Evolutionary conservation across 2,797 vertebrate genomes (phyloP).

Genomic region (Graptemys geographica): DNA sequence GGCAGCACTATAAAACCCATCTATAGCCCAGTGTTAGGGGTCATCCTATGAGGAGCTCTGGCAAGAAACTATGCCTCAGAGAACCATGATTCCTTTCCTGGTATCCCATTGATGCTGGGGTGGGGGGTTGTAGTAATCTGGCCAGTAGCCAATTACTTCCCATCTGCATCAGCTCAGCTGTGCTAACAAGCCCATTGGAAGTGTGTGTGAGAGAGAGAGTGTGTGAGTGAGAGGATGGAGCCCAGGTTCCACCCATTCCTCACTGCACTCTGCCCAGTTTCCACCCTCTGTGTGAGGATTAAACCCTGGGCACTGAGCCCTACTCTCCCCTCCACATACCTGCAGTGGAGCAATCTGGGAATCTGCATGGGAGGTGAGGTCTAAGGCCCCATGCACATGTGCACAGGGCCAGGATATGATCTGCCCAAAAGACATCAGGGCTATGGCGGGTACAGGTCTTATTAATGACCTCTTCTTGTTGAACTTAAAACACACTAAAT

Average conservation of each 20-base stretch:
- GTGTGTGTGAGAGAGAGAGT: too few relatives aligned
- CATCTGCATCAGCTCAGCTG: background rate
- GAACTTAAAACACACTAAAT: background rate
- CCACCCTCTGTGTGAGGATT: background rate
- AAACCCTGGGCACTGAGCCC: background rate
- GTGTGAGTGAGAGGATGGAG: background rate
- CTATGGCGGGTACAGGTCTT: background rate
- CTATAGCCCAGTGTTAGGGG: background rate
- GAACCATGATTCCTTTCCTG: background rate
- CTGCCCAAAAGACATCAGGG: background rate
- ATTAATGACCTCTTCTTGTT: background rate
- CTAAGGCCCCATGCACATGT: background rate
- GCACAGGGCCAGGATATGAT: background rate
- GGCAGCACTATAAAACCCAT: background rate
- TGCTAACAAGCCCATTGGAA: background rate
- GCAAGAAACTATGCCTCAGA: background rate
- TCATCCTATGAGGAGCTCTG: background rate
- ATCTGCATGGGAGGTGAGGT: background rate
- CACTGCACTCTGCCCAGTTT: background rate
- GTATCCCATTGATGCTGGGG: background rate
- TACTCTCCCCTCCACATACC: background rate
- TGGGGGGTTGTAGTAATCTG: background rate
- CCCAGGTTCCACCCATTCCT: background rate
- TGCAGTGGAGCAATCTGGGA: background rate
- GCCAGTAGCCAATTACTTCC: slow-evolving; percentile 21